Conservation (phyloP, 2,888 invertebrate species). For the Trichacis sp. region DNA sequence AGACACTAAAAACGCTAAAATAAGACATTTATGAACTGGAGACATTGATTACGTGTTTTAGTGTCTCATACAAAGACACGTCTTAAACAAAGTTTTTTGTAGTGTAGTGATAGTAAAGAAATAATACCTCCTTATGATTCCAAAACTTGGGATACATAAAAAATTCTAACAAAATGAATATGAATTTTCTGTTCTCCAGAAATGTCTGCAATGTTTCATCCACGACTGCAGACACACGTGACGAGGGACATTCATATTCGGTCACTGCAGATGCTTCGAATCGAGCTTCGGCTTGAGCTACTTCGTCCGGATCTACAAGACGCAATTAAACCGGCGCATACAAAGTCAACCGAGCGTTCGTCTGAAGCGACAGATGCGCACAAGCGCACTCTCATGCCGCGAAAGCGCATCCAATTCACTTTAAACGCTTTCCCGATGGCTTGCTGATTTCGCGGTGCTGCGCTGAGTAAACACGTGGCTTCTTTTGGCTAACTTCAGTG, state of each 20-base stretch:
- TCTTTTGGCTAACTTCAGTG: no score
- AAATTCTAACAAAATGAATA: no score
- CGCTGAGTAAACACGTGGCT: constrained; percentile 5
- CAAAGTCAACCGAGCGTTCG: constrained; percentile 29
- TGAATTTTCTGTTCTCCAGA: not conserved
- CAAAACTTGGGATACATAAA: no score
- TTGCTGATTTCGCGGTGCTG: constrained; percentile 26
- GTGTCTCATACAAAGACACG: no score
- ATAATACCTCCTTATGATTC: no score
- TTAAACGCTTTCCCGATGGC: constrained; percentile 24
- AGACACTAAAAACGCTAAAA: no score
- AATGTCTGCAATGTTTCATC: not conserved
- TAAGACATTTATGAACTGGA: no score
- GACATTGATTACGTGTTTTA: no score
- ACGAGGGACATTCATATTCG: no score
- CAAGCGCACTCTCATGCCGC: constrained; percentile 21
- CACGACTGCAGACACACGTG: no score
- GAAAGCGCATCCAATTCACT: constrained; percentile 32
- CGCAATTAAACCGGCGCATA: constrained; percentile 36
- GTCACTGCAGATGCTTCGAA: constrained; percentile 29
- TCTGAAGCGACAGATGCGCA: constrained; percentile 11
- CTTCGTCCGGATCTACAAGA: constrained; percentile 25
- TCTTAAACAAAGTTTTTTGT: no score
- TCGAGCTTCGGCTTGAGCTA: constrained; percentile 33
- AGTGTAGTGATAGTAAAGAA: no score